These are phyloP conservation scores for Chlamydotis undulata DNA, from an alignment of 2,113 vertebrate genomes.

Conservation along the genomic window DNA sequence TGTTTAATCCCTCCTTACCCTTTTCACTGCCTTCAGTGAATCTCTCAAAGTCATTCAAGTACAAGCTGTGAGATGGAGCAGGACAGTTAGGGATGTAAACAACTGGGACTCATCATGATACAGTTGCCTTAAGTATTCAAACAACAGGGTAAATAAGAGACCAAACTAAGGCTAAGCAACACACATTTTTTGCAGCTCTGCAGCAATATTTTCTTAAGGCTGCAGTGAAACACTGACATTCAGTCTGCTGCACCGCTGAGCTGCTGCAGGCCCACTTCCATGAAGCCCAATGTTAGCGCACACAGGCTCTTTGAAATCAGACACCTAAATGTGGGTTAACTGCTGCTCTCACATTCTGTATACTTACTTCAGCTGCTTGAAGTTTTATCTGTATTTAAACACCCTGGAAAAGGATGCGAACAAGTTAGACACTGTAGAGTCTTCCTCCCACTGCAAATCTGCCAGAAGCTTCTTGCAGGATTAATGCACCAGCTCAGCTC, in stretches of 20 bases:
- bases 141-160: not conserved
- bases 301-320: not conserved
- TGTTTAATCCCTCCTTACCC: not conserved
- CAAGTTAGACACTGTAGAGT: not conserved
- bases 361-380: not conserved
- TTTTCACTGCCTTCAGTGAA: not conserved
- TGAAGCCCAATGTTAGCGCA: rapidly evolving
- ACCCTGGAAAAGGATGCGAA: not conserved
- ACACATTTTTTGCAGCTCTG: not conserved
- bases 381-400: not conserved
- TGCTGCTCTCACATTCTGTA: not conserved
- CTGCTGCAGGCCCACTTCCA: not conserved
- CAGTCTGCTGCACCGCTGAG: not conserved
- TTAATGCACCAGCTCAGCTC: not conserved
- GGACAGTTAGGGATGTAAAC: not conserved
- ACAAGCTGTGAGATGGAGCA: not conserved
- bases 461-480: not conserved
- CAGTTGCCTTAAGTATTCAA: not conserved
- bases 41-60: not conserved
- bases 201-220: not conserved
- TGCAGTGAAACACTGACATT: not conserved
- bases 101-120: not conserved
- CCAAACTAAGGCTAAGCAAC: not conserved
- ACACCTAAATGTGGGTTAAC: not conserved
- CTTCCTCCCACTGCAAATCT: not conserved